phyloP scores from a whole-genome alignment of 2,888 invertebrate genomes.

The Yponomeuta evonymella region DNA sequence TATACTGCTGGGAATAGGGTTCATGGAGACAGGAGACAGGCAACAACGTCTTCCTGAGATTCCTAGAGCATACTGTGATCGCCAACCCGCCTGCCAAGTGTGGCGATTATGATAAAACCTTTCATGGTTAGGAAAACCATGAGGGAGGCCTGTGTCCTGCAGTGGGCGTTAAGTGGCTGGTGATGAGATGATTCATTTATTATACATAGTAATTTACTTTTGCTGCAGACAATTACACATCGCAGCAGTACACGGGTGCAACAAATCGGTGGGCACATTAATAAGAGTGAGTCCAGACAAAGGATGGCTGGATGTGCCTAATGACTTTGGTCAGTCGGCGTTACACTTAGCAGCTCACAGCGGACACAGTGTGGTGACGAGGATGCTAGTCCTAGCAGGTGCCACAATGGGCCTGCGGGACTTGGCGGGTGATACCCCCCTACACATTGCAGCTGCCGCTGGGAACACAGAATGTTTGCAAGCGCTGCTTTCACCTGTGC shows the following conservation, averaged over 20 bases:
- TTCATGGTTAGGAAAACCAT: too few relatives aligned
- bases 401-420: constrained; percentile 82
- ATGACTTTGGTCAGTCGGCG: constrained; percentile 87
- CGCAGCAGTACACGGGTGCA: constrained; percentile 85
- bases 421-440: constrained; percentile 87
- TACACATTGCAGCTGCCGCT: constrained; percentile 87
- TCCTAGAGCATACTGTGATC: too few relatives aligned
- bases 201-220: constrained; percentile 20
- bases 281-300: constrained; percentile 87
- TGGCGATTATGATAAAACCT: too few relatives aligned
- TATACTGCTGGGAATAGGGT: too few relatives aligned
- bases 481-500: constrained; percentile 82
- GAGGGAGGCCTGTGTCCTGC: too few relatives aligned
- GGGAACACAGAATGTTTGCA: constrained; percentile 83
- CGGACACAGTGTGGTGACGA: constrained; percentile 82
- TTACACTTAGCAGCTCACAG: constrained; percentile 91
- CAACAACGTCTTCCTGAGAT: too few relatives aligned
- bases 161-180: too few relatives aligned
- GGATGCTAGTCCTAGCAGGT: constrained; percentile 88
- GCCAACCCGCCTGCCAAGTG: too few relatives aligned
- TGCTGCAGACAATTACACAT: constrained; percentile 87
- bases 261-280: constrained; percentile 83
- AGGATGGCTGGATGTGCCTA: constrained; percentile 84
- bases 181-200: not conserved
- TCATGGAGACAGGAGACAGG: too few relatives aligned